phyloP scores from a whole-genome alignment of 1,140 invertebrate genomes.

The Cherax quadricarinatus region DNA sequence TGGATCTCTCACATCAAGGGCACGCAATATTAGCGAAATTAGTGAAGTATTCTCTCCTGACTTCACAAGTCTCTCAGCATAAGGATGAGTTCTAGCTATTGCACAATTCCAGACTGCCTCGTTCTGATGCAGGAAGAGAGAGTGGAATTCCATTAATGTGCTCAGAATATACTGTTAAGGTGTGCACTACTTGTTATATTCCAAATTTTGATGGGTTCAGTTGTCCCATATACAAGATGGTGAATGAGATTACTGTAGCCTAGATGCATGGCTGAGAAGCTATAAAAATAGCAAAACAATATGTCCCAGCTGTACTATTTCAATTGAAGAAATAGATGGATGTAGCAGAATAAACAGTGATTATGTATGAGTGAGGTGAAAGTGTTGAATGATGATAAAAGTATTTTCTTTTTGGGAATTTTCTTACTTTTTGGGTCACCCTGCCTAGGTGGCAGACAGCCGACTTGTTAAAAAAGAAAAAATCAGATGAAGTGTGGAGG shows the following conservation, averaged over 20 bases:
- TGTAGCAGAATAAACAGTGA: slow-evolving; percentile 26
- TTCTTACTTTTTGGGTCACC: too few species aligned
- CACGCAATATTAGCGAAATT: not conserved
- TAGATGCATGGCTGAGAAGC: not conserved
- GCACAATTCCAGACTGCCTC: slow-evolving; percentile 24
- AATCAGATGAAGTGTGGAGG: not conserved
- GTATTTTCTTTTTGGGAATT: too few species aligned
- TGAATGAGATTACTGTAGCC: not conserved
- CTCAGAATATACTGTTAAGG: not conserved
- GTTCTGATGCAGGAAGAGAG: not conserved
- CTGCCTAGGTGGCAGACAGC: too few species aligned
- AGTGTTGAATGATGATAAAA: too few species aligned
- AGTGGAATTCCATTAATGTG: slow-evolving; percentile 25
- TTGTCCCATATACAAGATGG: slow-evolving; percentile 19
- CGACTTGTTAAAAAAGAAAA: too few species aligned
- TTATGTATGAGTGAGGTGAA: too few species aligned
- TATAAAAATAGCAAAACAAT: slow-evolving; percentile 10
- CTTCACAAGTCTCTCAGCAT: not conserved
- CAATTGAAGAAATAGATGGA: slow-evolving; percentile 24
- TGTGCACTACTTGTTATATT: slow-evolving; percentile 25
- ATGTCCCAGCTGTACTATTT: slow-evolving; percentile 5
- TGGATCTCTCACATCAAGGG: slow-evolving; percentile 25
- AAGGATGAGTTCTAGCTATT: slow-evolving; percentile 24
- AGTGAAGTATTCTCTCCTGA: not conserved
- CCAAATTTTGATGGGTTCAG: slow-evolving; percentile 35